Evolutionary conservation across 2,113 vertebrate species (phyloP).

Genomic region (Ondatra zibethicus): DNA sequence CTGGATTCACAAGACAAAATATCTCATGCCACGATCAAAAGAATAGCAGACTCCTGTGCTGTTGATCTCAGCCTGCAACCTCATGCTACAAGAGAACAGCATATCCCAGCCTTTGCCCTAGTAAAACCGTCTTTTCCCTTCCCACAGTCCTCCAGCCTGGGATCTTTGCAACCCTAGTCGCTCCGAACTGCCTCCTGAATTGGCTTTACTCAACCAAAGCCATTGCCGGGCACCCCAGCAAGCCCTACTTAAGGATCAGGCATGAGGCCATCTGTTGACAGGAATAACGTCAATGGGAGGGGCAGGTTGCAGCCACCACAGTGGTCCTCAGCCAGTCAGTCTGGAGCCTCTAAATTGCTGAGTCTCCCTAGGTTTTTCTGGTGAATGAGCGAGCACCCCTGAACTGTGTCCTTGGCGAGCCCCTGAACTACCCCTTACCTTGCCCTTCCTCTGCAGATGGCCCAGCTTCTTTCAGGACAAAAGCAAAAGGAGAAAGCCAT

Average conservation of each 20-base stretch:
- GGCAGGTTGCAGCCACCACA: constrained; percentile 1
- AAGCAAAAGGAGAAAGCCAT: neutral
- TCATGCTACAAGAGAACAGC: neutral
- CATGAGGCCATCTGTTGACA: neutral
- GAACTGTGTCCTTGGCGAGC: neutral
- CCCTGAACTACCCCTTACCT: neutral
- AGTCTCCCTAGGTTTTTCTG: neutral
- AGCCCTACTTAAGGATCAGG: neutral
- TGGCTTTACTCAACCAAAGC: neutral
- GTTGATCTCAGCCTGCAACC: too few relatives aligned
- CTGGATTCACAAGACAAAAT: neutral
- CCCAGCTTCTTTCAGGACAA: neutral
- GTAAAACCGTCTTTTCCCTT: neutral
- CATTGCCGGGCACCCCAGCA: neutral
- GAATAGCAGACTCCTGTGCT: neutral
- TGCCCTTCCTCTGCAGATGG: neutral
- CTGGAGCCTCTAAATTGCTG: constrained; percentile 45
- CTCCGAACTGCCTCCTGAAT: neutral
- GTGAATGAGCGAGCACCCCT: neutral
- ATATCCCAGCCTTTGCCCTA: neutral
- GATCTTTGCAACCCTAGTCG: neutral
- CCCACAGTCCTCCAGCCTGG: neutral
- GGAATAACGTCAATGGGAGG: neutral
- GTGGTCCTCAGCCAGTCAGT: constrained; percentile 3
- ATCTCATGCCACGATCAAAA: neutral